Percentiles rank a stretch among this genome's conserved stretches.
Evolutionary conservation across 2,113 vertebrate species (phyloP).

Genomic region (Tragelaphus strepsiceros): DNA sequence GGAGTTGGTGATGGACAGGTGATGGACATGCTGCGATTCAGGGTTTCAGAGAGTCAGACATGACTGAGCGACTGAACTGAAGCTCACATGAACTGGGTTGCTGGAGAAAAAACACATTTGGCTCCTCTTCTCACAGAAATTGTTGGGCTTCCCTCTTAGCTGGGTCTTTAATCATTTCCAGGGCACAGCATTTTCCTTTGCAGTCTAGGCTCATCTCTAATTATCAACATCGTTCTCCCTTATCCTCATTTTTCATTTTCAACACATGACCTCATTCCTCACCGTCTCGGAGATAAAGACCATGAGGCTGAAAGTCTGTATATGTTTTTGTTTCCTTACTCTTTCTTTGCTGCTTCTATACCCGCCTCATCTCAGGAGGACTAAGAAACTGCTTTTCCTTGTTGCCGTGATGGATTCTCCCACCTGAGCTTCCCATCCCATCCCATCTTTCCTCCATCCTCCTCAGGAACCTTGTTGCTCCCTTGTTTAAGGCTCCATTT

Average conservation of each 20-base stretch:
- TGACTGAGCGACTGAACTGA: background rate
- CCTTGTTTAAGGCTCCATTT: background rate
- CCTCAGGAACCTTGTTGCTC: background rate
- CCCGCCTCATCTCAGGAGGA: background rate
- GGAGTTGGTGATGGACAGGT: no score
- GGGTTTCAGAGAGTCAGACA: no score
- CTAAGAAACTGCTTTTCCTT: background rate
- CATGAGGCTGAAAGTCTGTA: background rate
- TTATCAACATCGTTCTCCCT: background rate
- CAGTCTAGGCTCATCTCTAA: background rate
- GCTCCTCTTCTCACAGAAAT: background rate
- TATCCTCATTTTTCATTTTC: background rate
- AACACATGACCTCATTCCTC: background rate
- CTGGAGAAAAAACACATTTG: background rate
- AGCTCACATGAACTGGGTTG: background rate
- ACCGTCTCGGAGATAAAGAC: background rate
- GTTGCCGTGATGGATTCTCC: background rate
- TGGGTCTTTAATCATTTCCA: background rate
- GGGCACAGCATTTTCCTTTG: background rate
- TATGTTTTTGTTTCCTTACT: background rate
- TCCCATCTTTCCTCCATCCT: background rate
- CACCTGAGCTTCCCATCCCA: background rate
- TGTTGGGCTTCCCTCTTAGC: background rate
- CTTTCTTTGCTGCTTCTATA: background rate
- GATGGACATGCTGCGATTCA: accelerated